Conservation (phyloP, 1,140 invertebrate species). For the Bombyx mori region DNA sequence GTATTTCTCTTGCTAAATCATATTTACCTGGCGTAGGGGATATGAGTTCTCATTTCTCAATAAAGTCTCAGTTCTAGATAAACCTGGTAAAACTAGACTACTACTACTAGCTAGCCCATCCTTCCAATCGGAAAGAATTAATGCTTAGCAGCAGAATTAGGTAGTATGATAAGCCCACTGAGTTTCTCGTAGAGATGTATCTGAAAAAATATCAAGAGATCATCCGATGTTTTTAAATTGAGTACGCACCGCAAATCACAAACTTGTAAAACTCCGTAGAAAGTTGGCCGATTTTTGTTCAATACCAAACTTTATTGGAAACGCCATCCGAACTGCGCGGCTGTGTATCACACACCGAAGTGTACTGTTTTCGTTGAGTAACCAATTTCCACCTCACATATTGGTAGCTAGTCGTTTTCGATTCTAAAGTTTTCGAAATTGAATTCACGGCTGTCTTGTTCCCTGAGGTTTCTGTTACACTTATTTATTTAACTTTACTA, state of each 20-base stretch:
- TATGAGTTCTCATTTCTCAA: background rate
- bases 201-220: too few species aligned
- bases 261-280: background rate
- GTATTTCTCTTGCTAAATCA: too few species aligned
- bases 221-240: too few species aligned
- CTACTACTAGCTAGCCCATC: too few species aligned
- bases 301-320: background rate
- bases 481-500: background rate
- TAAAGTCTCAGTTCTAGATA: background rate
- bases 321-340: conserved; percentile 11
- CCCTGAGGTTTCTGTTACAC: conserved; percentile 3
- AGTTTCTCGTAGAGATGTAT: too few species aligned
- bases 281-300: background rate
- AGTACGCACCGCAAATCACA: too few species aligned
- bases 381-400: conserved; percentile 50
- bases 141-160: too few species aligned
- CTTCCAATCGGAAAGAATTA: too few species aligned
- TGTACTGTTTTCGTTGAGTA: conserved; percentile 24
- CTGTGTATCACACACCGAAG: conserved; percentile 23
- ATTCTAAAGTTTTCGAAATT: conserved; percentile 45
- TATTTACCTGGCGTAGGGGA: too few species aligned
- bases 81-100: background rate
- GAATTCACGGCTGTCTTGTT: conserved; percentile 39
- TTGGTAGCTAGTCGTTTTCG: conserved; percentile 47
- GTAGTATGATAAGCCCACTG: too few species aligned